These are phyloP conservation scores for Zaprionus inermis DNA, from an alignment of 1,140 invertebrate species.

Conservation along the genomic window DNA sequence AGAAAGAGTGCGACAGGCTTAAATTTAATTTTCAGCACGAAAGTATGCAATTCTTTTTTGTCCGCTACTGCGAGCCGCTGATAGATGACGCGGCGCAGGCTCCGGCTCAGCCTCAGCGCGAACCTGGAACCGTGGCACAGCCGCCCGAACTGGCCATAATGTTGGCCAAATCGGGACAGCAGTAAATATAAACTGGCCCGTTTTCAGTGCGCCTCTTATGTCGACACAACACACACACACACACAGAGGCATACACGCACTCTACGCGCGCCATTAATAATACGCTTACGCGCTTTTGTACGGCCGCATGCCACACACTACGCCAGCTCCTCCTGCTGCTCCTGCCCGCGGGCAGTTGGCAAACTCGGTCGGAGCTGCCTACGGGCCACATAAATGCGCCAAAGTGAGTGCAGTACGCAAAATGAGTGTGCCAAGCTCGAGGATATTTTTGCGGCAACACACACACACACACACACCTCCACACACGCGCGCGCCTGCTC, in stretches of 20 bases:
- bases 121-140: background rate
- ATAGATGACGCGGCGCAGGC: background rate
- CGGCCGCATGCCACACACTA: conserved; percentile 20
- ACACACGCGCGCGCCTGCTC: conserved; percentile 13
- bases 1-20: background rate
- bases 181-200: conserved; percentile 54
- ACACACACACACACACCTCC: conserved; percentile 5
- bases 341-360: background rate
- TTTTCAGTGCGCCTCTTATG: conserved; percentile 2
- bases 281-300: conserved; percentile 73
- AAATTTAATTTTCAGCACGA: conserved; percentile 1
- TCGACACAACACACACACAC: conserved; percentile 41
- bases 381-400: conserved; percentile 35
- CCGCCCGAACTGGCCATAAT: conserved; percentile 34
- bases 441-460: conserved; percentile 37
- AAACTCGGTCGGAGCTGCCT: conserved; percentile 1
- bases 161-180: conserved; percentile 49
- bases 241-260: conserved; percentile 2
- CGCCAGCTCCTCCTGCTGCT: background rate
- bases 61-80: background rate
- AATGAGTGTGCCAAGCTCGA: conserved; percentile 9
- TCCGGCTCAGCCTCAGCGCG: background rate
- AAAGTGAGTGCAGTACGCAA: conserved; percentile 35
- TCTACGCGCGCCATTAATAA: conserved; percentile 60
- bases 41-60: background rate